A percentile compares a stretch with the other conserved stretches of the same genome.
Evolutionary conservation across 23 tunicate species (phyloP).

Genomic region (Styela clava): DNA sequence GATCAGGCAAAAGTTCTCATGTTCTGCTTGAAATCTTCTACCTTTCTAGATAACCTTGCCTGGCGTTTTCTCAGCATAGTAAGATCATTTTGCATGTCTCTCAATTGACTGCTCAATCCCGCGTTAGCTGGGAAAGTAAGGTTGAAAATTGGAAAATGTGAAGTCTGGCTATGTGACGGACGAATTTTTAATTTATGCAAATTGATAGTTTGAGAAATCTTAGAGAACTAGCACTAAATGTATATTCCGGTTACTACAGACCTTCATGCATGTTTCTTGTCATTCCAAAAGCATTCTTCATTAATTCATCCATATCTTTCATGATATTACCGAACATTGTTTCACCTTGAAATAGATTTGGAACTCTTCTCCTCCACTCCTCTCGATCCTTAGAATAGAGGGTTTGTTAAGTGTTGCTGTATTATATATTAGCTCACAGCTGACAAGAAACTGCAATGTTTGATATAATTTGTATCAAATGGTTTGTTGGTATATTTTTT

Average conservation of each 20-base stretch:
- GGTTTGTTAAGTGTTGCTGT: background rate
- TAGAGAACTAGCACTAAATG: no score
- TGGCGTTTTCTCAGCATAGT: constrained; percentile 32
- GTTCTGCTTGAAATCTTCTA: constrained; percentile 11
- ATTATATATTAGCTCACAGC: background rate
- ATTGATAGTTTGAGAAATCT: no score
- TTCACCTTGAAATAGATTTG: constrained; percentile 39
- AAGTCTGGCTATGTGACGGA: background rate
- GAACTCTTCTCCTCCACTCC: constrained; percentile 40
- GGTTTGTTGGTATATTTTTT: no score
- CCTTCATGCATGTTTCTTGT: constrained; percentile 15
- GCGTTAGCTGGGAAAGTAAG: constrained; percentile 14
- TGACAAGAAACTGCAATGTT: no score
- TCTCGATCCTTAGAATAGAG: constrained; percentile 38
- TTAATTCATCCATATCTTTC: constrained; percentile 34
- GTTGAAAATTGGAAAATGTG: background rate
- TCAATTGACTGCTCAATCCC: constrained; percentile 11
- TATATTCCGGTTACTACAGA: no score
- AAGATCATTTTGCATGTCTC: constrained; percentile 34
- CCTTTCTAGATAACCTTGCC: constrained; percentile 14
- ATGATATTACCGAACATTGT: constrained; percentile 11
- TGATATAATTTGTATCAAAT: no score
- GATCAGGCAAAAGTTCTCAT: background rate
- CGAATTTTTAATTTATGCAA: background rate
- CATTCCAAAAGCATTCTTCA: constrained; percentile 21